Base-by-base conservation (phyloP, 2,113 vertebrate genomes). In the Salvelinus fontinalis region DNA sequence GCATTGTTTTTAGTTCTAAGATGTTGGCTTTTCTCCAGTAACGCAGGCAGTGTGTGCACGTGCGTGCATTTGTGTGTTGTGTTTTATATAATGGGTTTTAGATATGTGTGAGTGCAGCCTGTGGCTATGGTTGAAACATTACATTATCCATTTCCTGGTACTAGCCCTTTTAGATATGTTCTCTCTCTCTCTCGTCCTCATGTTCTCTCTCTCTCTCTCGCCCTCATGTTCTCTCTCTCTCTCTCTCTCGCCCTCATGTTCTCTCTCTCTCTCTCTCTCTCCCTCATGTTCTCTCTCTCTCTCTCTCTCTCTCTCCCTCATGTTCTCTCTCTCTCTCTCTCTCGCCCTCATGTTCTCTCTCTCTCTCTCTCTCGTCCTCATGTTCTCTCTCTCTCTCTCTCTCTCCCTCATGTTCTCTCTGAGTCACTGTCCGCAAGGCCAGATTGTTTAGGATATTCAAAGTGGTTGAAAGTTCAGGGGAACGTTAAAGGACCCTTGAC, bases 1-100 rank as follows among this genome's bases (percentile, higher is more conserved):
- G 83, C 70, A 84, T 90, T 89, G 86, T 89, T 83, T 87, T 90
- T 85, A 84, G 85, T 87, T 89, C 82, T 90, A 84, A 88, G 88
- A 89, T 85, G 83, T 82, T 82, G 81, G 73, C 75, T 80, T 84
- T 85, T 86, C 6, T 86, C 79, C 76, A 81, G 86, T 84, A 77
- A 82, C 64, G 71, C 65, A 67, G 26, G 4, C 66, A 3, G 44
- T 39, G 71, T 73, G 54, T 73, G 71, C 60, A 59, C 64, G 29
- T 39, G 72, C 24, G n/a, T 22, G 59, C 14, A 22, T 57, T 24
- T 14, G 73, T 18, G 81, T 90, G 89, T 85, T 39, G 80, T 77
- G 70, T 81, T 81, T 67, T 64, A 74, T 48, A 62, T 70, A 80
- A 74, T 13, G 66, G 79, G 76, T 79, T 83, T 39, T 13, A 84